A percentile compares a stretch with the other conserved stretches of the same genome.
These are phyloP conservation scores for Oncorhynchus mykiss DNA, from an alignment of 2,113 vertebrate species.

Conservation along the genomic window DNA sequence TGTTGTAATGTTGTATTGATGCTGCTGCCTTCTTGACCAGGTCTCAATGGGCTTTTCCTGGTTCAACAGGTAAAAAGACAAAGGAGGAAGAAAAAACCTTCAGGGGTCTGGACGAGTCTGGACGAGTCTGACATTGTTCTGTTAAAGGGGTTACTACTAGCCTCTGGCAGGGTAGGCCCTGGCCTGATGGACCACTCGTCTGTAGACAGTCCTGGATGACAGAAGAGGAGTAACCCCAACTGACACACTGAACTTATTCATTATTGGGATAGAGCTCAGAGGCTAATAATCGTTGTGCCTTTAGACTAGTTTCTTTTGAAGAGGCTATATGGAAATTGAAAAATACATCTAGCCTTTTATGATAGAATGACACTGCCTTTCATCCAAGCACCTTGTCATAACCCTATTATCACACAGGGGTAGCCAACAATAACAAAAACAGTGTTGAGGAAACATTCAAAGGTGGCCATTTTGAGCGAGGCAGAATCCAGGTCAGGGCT, in stretches of 20 bases:
- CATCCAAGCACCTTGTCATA: slow-evolving; percentile 1
- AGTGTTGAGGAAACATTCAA: neutral
- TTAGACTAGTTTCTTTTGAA: neutral
- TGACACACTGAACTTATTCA: slow-evolving; percentile 12
- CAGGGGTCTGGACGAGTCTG: too few relatives aligned
- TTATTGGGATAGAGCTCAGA: slow-evolving; percentile 28
- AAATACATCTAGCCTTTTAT: neutral
- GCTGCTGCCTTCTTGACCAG: too few relatives aligned
- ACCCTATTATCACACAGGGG: neutral
- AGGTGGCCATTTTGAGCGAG: neutral
- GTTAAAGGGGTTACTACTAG: too few relatives aligned
- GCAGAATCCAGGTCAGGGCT: neutral
- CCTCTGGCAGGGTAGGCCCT: too few relatives aligned
- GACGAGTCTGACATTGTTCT: too few relatives aligned
- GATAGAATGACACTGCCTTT: neutral
- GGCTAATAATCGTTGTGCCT: neutral
- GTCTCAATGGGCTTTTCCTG: too few relatives aligned
- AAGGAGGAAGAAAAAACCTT: too few relatives aligned
- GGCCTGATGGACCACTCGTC: too few relatives aligned
- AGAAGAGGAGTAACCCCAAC: slow-evolving; percentile 1
- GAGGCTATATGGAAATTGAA: neutral
- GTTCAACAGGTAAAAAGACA: too few relatives aligned
- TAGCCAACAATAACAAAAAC: neutral
- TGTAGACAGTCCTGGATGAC: neutral
- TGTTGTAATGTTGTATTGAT: too few relatives aligned